A percentile compares a stretch with the other conserved stretches of the same genome.
Evolutionary conservation across 1,140 invertebrate species (phyloP).

Genomic region (Cotesia typhae): DNA sequence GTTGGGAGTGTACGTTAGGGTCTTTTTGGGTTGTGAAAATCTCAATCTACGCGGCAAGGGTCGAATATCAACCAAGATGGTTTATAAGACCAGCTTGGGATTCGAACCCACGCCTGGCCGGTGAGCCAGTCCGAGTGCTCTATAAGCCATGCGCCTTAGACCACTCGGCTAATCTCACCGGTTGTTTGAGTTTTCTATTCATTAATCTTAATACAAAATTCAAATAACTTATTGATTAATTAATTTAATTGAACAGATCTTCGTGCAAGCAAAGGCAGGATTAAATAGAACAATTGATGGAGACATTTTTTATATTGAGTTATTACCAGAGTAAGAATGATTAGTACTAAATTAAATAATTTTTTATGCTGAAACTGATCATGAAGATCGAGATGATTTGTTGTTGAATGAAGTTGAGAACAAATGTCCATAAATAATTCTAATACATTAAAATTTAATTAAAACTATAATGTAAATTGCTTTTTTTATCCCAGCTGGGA

Average conservation of each 20-base stretch:
- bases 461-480: slow-evolving; percentile 74
- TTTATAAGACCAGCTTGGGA: no score
- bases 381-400: slow-evolving; percentile 70
- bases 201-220: slow-evolving; percentile 14
- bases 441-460: slow-evolving; percentile 37
- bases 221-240: not conserved
- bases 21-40: no score
- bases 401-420: not conserved
- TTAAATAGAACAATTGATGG: slow-evolving; percentile 96
- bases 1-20: no score
- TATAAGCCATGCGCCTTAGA: no score
- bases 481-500: slow-evolving; percentile 90
- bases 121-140: no score
- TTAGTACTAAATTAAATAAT: slow-evolving; percentile 84
- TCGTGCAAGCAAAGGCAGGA: slow-evolving; percentile 87
- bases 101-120: no score
- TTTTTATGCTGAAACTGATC: slow-evolving; percentile 80
- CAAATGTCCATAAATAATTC: slow-evolving; percentile 20
- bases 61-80: no score
- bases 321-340: slow-evolving; percentile 93
- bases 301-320: slow-evolving; percentile 91
- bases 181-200: not conserved
- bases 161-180: no score
- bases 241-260: slow-evolving; percentile 69
- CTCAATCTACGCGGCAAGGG: no score